Evolutionary conservation across 1,140 invertebrate species (phyloP).

Genomic region (Lasioglossum baleicum): DNA sequence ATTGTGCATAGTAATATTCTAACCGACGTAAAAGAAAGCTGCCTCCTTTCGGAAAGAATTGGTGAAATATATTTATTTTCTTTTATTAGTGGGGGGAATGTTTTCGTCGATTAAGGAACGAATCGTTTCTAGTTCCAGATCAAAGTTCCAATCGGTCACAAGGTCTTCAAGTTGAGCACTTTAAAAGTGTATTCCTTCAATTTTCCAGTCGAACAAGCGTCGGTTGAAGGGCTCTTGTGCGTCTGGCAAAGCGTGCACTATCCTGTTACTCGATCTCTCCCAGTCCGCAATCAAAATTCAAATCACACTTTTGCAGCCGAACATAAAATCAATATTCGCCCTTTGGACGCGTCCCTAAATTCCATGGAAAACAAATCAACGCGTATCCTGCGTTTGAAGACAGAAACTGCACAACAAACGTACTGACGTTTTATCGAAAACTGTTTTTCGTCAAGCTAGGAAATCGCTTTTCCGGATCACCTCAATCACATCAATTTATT

Average conservation of each 20-base stretch:
- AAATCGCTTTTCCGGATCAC: too few species aligned
- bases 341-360: slow-evolving; percentile 69
- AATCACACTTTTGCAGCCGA: slow-evolving; percentile 79
- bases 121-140: not conserved
- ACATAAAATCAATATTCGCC: slow-evolving; percentile 80
- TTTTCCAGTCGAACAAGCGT: slow-evolving; percentile 79
- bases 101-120: not conserved
- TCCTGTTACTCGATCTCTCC: slow-evolving; percentile 80
- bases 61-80: too few species aligned
- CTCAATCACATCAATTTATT: too few species aligned
- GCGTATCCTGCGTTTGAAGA: slow-evolving; percentile 49
- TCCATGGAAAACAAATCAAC: slow-evolving; percentile 72
- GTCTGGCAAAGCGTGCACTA: slow-evolving; percentile 80
- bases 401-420: not conserved
- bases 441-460: too few species aligned
- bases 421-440: not conserved
- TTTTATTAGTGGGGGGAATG: too few species aligned
- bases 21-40: not conserved
- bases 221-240: slow-evolving; percentile 76
- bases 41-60: too few species aligned
- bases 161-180: slow-evolving; percentile 60
- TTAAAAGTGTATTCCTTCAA: slow-evolving; percentile 76
- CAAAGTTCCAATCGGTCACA: slow-evolving; percentile 33
- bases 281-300: slow-evolving; percentile 80
- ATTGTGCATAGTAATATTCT: not conserved